phyloP scores from a whole-genome alignment of 2,113 vertebrate species.

The Dipodomys merriami region DNA sequence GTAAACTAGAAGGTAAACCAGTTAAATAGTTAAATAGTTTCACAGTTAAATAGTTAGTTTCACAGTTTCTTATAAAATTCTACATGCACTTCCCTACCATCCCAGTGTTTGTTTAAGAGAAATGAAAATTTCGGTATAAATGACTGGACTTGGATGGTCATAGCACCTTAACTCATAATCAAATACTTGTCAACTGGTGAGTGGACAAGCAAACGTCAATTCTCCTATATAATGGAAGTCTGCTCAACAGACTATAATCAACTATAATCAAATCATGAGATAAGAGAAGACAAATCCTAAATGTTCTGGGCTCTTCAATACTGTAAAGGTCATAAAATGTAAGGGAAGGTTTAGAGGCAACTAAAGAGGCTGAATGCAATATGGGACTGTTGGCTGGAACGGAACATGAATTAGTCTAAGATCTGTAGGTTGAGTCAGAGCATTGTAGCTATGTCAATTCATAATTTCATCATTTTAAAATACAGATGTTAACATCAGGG shows the following conservation, averaged over 20 bases:
- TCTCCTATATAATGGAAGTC: not conserved
- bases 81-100: not conserved
- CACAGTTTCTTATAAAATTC: not conserved
- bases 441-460: not conserved
- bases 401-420: not conserved
- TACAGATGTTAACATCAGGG: not conserved
- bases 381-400: not conserved
- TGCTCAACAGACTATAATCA: not conserved
- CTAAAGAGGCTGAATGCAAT: not conserved
- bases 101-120: not conserved
- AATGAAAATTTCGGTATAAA: not conserved
- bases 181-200: not conserved
- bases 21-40: not conserved
- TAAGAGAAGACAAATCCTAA: conserved; percentile 8
- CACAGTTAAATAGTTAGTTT: not conserved
- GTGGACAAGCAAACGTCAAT: not conserved
- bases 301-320: not conserved
- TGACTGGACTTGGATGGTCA: not conserved
- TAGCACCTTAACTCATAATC: not conserved
- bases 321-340: not conserved
- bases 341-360: not conserved
- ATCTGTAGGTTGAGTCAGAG: not conserved
- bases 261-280: not conserved
- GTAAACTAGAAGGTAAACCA: not conserved
- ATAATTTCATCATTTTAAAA: not conserved